Conservation (phyloP, 2,888 invertebrate species). For the Ectemnius cavifrons region DNA sequence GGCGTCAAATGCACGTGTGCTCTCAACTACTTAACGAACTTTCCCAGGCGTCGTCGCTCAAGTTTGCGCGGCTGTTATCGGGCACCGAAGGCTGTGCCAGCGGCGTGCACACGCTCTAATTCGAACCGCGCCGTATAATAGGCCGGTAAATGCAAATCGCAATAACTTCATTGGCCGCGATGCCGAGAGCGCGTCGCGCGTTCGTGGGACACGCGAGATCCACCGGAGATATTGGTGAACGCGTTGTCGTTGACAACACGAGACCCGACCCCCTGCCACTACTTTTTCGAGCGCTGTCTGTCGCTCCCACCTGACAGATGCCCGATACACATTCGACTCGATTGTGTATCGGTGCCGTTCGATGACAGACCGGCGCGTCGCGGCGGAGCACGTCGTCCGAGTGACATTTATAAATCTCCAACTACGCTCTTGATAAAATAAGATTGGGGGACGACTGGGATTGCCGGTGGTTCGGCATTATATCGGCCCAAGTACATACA, state of each 20-base stretch:
- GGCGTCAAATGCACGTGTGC: conserved; percentile 20
- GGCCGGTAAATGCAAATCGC: conserved; percentile 31
- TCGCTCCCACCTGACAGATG: neutral
- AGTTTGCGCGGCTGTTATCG: conserved; percentile 31
- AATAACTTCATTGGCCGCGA: conserved; percentile 32
- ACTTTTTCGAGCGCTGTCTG: neutral
- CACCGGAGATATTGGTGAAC: conserved; percentile 15
- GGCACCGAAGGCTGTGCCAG: conserved; percentile 8
- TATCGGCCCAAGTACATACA: no score
- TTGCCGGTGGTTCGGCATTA: no score
- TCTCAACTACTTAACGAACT: conserved; percentile 34
- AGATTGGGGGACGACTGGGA: neutral
- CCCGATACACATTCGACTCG: neutral
- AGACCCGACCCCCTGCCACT: neutral
- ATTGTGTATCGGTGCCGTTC: no score
- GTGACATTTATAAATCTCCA: neutral
- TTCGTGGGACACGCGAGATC: conserved; percentile 35
- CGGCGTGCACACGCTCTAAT: conserved; percentile 32
- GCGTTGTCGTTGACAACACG: neutral
- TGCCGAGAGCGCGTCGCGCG: neutral
- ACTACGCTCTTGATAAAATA: neutral
- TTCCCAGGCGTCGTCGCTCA: conserved; percentile 25
- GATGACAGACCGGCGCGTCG: neutral
- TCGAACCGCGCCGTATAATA: conserved; percentile 30
- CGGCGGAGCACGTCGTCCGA: neutral